phyloP scores from a whole-genome alignment of 2,888 invertebrate genomes.

The Agrilus cyanescens region DNA sequence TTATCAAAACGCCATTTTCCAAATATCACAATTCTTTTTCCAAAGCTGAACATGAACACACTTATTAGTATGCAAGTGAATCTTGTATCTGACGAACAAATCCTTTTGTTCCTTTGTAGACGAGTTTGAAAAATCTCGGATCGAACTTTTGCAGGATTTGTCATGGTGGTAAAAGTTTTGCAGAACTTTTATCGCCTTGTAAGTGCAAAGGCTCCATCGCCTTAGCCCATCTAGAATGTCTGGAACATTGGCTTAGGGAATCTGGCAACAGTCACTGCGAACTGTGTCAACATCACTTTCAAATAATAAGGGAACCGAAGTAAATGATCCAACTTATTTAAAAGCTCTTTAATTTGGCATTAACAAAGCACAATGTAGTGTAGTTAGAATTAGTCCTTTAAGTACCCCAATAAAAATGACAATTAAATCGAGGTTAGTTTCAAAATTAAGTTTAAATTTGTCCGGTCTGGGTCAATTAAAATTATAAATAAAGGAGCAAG shows the following conservation, averaged over 20 bases:
- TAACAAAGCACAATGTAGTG: background rate
- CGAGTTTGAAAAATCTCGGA: too few relatives aligned
- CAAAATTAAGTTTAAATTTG: too few relatives aligned
- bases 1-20: too few relatives aligned
- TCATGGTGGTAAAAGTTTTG: constrained; percentile 33
- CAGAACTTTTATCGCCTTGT: constrained; percentile 41
- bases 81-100: too few relatives aligned
- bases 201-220: constrained; percentile 43
- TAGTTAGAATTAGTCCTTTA: background rate
- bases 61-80: too few relatives aligned
- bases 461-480: too few relatives aligned
- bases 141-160: constrained; percentile 32
- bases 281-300: constrained; percentile 42
- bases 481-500: too few relatives aligned
- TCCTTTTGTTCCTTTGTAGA: too few relatives aligned
- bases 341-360: background rate
- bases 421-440: background rate
- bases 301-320: constrained; percentile 36
- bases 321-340: constrained; percentile 12
- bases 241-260: constrained; percentile 46
- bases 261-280: constrained; percentile 42
- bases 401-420: background rate
- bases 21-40: too few relatives aligned
- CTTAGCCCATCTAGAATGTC: constrained; percentile 42
- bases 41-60: too few relatives aligned